Base-by-base conservation (phyloP, 2,113 vertebrate species). In the Emydocephalus ijimae region DNA sequence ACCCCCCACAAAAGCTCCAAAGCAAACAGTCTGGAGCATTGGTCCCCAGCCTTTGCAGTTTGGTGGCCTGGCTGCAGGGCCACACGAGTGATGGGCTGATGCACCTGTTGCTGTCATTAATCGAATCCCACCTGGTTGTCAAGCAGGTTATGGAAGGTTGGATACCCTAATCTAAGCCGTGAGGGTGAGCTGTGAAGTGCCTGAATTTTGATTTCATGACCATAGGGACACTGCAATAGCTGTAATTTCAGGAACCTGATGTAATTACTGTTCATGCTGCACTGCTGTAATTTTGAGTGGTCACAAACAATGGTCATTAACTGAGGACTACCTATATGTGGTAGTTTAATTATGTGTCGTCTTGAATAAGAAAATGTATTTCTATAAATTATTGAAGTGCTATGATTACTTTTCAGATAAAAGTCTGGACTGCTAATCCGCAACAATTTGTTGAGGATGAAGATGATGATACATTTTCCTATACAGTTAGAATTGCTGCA, bases 391-490 rank as follows among this genome's bases (percentile, higher is more conserved):
- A 56, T 26, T 89, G 90, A 45, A 8, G 15, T 64, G 6, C 23
- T 92, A 34, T 69, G 55, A 55, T 87, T 74, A 87, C 7, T 81
- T 56, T 95, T 56, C 90, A 99, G 99, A 98, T 99, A 94, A 99
- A 99, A 96, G 98, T 98, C 43, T 99, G 99, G 99, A 99, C 99
- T 0, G 98, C 99, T 0, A 99, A 99, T 96, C 99, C 99, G 0
- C 99, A 99, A 93, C 99, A 99, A 90, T 99, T 99, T 97, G 99
- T 99, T 43, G 99, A 99, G 95, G 99, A 99, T 86, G 99, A 99
- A 95, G 99, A 99, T 92, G 99, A 99, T 43, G 99, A 99, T 89
- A 99, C 99, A 0, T 99, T 99, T 96, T 99, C 99, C 29, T 99
- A 99, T 90, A 99, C 99, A 5, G 99, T 99, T 94, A 98, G 99